A percentile compares a stretch with the other conserved stretches of the same genome.
Conservation (phyloP, 2,888 invertebrate species). For the Eupithecia subumbrata region DNA sequence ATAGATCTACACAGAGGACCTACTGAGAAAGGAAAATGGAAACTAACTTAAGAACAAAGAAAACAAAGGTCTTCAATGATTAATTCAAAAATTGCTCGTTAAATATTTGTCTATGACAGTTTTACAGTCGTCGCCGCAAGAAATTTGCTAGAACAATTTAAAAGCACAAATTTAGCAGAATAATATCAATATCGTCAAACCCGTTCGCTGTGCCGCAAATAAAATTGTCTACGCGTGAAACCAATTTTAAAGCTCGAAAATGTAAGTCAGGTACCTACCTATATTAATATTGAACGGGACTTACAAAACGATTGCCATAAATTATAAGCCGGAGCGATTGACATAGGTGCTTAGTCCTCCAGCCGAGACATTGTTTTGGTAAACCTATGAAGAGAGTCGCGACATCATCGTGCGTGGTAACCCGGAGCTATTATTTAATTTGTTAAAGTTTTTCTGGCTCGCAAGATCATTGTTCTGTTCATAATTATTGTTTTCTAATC, state of each 20-base stretch:
- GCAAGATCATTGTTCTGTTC: neutral
- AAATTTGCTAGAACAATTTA: slow-evolving; percentile 16
- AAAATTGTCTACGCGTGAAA: slow-evolving; percentile 6
- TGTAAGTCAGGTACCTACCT: neutral
- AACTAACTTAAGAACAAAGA: neutral
- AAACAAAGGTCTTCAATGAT: neutral
- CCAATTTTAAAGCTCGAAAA: neutral
- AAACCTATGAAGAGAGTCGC: neutral
- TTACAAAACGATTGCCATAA: neutral
- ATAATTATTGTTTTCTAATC: neutral
- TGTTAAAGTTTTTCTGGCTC: too few species aligned
- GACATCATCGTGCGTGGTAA: too few species aligned
- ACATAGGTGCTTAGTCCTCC: neutral
- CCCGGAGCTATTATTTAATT: too few species aligned
- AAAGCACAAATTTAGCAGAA: slow-evolving; percentile 11
- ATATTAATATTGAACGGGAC: neutral
- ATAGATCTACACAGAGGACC: neutral
- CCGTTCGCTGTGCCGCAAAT: slow-evolving; percentile 9
- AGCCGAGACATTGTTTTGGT: neutral
- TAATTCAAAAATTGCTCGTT: neutral
- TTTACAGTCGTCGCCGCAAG: slow-evolving; percentile 5
- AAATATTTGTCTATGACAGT: neutral
- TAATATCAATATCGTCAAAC: slow-evolving; percentile 18
- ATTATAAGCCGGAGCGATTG: neutral
- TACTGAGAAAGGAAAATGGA: neutral